A percentile compares a stretch with the other conserved stretches of the same genome.
phyloP scores from a whole-genome alignment of 2,888 invertebrate species.

The Rhagium mordax region DNA sequence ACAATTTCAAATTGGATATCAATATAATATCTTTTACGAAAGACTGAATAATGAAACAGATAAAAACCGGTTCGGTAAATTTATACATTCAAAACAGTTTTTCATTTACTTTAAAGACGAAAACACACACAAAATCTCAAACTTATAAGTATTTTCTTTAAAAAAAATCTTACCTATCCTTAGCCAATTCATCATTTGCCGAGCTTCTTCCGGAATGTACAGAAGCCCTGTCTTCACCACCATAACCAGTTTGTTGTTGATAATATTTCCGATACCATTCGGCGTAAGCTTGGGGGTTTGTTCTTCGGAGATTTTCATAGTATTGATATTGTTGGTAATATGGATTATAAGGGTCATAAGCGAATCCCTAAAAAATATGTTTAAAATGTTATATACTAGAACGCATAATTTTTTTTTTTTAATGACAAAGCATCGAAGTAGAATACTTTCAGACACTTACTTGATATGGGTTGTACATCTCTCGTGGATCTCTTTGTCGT shows the following conservation, averaged over 20 bases:
- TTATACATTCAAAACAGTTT: too few species aligned
- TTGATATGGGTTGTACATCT: slow-evolving; percentile 66
- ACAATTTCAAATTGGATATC: too few species aligned
- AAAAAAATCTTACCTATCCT: slow-evolving; percentile 73
- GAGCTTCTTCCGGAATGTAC: slow-evolving; percentile 90
- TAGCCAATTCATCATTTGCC: slow-evolving; percentile 76
- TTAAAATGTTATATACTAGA: not conserved
- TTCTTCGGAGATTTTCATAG: slow-evolving; percentile 83
- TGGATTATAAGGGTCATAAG: slow-evolving; percentile 75
- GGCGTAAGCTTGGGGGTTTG: slow-evolving; percentile 85
- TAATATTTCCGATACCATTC: slow-evolving; percentile 84
- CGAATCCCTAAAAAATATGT: slow-evolving; percentile 62
- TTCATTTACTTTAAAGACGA: not conserved
- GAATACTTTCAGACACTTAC: too few species aligned
- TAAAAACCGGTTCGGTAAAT: too few species aligned
- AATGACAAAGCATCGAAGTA: too few species aligned
- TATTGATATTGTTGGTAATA: slow-evolving; percentile 80
- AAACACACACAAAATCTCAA: slow-evolving; percentile 31
- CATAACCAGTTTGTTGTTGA: slow-evolving; percentile 64
- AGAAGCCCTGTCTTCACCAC: slow-evolving; percentile 80
- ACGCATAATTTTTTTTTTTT: too few species aligned
- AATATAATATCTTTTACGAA: too few species aligned
- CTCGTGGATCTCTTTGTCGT: slow-evolving; percentile 63
- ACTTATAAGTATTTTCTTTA: not conserved
- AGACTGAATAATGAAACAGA: too few species aligned